A percentile compares a stretch with the other conserved stretches of the same genome.
Conservation (phyloP, 1,140 invertebrate genomes). For the Bombus sibiricus region DNA sequence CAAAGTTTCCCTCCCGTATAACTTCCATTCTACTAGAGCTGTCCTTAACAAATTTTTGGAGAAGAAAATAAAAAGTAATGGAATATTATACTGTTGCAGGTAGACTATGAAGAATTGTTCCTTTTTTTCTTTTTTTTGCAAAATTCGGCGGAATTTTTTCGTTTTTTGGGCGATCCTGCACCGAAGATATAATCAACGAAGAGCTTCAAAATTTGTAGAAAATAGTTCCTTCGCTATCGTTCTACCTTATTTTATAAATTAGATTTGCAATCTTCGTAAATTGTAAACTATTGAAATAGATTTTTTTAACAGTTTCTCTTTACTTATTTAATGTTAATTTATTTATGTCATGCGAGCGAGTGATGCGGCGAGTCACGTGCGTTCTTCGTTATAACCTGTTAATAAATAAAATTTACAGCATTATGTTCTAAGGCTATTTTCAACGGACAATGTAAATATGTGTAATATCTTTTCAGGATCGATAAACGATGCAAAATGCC, state of each 20-base stretch:
- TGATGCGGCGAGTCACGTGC: no score
- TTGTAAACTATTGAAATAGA: not conserved
- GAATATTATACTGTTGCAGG: slow-evolving; percentile 27
- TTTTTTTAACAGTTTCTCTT: not conserved
- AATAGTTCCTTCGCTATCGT: not conserved
- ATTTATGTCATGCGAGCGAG: not conserved
- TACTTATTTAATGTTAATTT: not conserved
- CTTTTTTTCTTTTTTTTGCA: slow-evolving; percentile 1
- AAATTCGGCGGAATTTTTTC: not conserved
- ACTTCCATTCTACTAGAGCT: no score
- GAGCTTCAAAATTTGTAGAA: not conserved
- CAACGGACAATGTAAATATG: not conserved
- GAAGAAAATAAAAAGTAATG: not conserved
- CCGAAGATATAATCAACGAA: not conserved
- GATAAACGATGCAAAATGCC: not conserved
- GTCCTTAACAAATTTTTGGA: not conserved
- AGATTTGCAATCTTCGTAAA: not conserved
- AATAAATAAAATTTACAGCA: not conserved
- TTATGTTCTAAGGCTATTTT: not conserved
- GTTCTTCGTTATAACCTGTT: not conserved
- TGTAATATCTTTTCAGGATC: not conserved
- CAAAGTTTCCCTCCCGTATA: not conserved
- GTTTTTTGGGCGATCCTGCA: slow-evolving; percentile 6
- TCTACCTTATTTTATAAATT: not conserved
- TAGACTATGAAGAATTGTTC: slow-evolving; percentile 28